Evolutionary conservation across 2,113 vertebrate species (phyloP), one percentile per base, ranked within the genome.

Genomic region (Lethenteron camtschaticum): DNA sequence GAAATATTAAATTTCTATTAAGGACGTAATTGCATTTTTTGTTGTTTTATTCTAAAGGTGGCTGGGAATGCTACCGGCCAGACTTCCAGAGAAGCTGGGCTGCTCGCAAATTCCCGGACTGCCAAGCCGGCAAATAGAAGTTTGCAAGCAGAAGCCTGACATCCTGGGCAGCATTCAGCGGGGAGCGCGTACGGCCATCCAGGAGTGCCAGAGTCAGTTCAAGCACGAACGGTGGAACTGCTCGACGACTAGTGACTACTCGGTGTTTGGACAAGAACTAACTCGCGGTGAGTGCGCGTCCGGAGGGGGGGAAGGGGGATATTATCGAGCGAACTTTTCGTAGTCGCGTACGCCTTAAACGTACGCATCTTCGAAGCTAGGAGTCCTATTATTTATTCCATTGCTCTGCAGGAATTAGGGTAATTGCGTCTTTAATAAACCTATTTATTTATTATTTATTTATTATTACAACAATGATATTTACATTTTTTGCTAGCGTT

Each of bases 161-260:
- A 82, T 96, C 77, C 76, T 90, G 76, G 79, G 85, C n/a, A 86
- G 84, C 79, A 79, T 95, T 75, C 81, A 77, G 16, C 85, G 86
- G 71, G 91, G 88, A 70, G 90, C 90, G 9, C 85, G 83, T 8
- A 79, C 94, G 70, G 91, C 84, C 70, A 78, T 91, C 69, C 73
- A 80, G 13, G 89, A 90, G 78, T 96, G 91, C 77, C 81, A 83
- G 73, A 85, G 77, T 68, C 91, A 94, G 79, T 96, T 96, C 80
- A 79, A 80, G 70, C 83, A 89, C 73, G 91, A 96, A 76, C 77
- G 91, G 58, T 96, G 91, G 91, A 87, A 94, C 83, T 96, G 91
- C 77, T 81, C 76, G 70, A 81, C 81, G 13, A 71, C 71, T 12
- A 68, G 76, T 71, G 55, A 80, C 55, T 68, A 75, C 2, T 73